Conservation (phyloP, 2,888 invertebrate genomes). For the Leucoma salicis region DNA sequence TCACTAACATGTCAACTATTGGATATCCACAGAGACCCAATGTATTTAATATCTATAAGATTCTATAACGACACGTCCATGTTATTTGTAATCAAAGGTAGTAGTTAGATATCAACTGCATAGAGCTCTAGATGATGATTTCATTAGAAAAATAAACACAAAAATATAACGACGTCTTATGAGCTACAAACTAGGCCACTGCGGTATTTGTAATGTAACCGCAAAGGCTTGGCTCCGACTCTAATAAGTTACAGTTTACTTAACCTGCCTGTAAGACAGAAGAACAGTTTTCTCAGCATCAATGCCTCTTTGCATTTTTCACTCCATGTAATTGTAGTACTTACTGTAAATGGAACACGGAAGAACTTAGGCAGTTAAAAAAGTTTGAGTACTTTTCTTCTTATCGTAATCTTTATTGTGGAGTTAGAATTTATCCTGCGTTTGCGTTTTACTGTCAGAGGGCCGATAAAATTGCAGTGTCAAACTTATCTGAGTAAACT, state of each 20-base stretch:
- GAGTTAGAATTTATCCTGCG: conserved; percentile 22
- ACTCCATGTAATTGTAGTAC: conserved; percentile 38
- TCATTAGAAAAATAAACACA: too few species aligned
- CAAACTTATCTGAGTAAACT: conserved; percentile 12
- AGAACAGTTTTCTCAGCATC: conserved; percentile 36
- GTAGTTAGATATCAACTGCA: too few species aligned
- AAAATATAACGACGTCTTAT: conserved; percentile 47
- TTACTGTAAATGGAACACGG: conserved; percentile 33
- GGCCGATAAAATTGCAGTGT: conserved; percentile 9
- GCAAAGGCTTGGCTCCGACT: conserved; percentile 47
- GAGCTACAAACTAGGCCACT: conserved; percentile 52
- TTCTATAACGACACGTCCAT: too few species aligned
- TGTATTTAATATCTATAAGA: too few species aligned
- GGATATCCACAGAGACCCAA: too few species aligned
- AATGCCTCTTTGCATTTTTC: conserved; percentile 39
- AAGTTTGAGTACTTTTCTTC: conserved; percentile 34
- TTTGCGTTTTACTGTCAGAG: conserved; percentile 13
- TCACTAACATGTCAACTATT: too few species aligned
- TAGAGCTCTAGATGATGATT: too few species aligned
- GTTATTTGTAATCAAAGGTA: too few species aligned
- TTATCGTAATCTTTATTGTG: conserved; percentile 39
- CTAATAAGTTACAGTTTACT: conserved; percentile 59
- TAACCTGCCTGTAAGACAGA: conserved; percentile 47
- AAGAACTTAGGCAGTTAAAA: conserved; percentile 31
- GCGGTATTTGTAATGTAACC: conserved; percentile 49